A percentile compares a stretch with the other conserved stretches of the same genome.
phyloP scores from a whole-genome alignment of 2,797 vertebrate genomes.

The Pseudotriccus pelzelni region DNA sequence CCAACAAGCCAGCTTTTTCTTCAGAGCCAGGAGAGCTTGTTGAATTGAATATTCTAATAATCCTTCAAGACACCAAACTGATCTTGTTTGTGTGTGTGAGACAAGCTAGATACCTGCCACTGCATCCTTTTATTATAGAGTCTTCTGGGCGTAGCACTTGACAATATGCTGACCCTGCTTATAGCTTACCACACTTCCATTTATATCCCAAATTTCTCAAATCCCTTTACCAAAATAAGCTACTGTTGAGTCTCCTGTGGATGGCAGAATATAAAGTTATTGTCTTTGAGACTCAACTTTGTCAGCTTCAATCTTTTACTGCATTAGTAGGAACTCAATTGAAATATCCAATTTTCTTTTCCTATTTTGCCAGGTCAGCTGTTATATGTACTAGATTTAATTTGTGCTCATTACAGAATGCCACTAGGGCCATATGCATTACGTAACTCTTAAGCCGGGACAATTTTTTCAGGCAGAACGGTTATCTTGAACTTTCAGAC shows the following conservation, averaged over 20 bases:
- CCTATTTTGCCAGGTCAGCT: not conserved
- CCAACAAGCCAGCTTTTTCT: not conserved
- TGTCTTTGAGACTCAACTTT: not conserved
- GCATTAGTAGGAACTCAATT: not conserved
- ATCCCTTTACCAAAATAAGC: not conserved
- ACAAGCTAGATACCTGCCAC: not conserved
- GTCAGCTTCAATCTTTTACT: not conserved
- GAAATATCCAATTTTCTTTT: not conserved
- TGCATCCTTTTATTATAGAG: fast-evolving
- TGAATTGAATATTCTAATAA: not conserved
- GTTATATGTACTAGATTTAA: not conserved
- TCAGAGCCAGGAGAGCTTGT: not conserved
- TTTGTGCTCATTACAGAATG: not conserved
- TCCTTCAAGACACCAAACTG: not conserved
- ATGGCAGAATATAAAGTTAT: not conserved
- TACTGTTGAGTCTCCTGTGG: not conserved
- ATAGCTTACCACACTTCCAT: not conserved
- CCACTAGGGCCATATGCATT: not conserved
- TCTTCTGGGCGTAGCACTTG: not conserved
- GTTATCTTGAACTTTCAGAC: conserved; percentile 43
- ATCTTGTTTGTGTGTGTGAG: not conserved
- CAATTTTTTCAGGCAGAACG: not conserved
- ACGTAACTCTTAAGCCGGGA: not conserved
- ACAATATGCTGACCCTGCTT: not conserved
- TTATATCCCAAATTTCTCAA: not conserved